Conservation (phyloP, 1,140 invertebrate genomes). For the Zaprionus taronus region DNA sequence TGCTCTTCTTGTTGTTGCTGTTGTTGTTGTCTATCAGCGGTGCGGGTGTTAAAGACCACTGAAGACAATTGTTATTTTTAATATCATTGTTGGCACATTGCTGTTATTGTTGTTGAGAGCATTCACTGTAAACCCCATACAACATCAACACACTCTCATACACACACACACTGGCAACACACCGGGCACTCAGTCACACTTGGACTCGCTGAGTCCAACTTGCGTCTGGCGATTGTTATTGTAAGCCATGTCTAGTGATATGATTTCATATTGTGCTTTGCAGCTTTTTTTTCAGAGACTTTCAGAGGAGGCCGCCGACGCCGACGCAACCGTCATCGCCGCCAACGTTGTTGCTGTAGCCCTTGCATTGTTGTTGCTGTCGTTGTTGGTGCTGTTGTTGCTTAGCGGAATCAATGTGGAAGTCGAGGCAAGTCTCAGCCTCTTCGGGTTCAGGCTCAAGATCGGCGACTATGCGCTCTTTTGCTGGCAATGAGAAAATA, state of each 20-base stretch:
- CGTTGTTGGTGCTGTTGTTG: conserved; percentile 44
- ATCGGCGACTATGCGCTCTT: not conserved
- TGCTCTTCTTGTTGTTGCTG: conserved; percentile 47
- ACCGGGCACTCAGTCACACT: conserved; percentile 72
- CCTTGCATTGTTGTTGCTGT: conserved; percentile 32
- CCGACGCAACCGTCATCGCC: not conserved
- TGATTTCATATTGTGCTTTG: conserved; percentile 78
- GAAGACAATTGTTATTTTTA: conserved; percentile 83
- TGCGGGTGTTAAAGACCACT: conserved; percentile 82
- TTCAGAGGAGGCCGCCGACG: conserved; percentile 64
- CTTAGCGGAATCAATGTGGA: conserved; percentile 9
- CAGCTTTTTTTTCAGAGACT: conserved; percentile 59
- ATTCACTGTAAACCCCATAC: conserved; percentile 72
- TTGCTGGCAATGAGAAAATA: conserved; percentile 13
- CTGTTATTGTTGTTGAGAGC: conserved; percentile 43
- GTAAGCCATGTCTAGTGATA: conserved; percentile 82
- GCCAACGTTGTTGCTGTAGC: conserved; percentile 56
- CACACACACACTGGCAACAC: not conserved
- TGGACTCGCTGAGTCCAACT: conserved; percentile 44
- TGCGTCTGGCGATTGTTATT: conserved; percentile 60
- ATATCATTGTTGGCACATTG: conserved; percentile 75
- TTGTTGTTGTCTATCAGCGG: conserved; percentile 78
- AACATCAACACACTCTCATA: conserved; percentile 45
- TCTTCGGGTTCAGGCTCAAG: not conserved
- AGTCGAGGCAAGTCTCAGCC: not conserved